A percentile compares a stretch with the other conserved stretches of the same genome.
Evolutionary conservation across 1,140 invertebrate species (phyloP).

Genomic region (Globodera rostochiensis): DNA sequence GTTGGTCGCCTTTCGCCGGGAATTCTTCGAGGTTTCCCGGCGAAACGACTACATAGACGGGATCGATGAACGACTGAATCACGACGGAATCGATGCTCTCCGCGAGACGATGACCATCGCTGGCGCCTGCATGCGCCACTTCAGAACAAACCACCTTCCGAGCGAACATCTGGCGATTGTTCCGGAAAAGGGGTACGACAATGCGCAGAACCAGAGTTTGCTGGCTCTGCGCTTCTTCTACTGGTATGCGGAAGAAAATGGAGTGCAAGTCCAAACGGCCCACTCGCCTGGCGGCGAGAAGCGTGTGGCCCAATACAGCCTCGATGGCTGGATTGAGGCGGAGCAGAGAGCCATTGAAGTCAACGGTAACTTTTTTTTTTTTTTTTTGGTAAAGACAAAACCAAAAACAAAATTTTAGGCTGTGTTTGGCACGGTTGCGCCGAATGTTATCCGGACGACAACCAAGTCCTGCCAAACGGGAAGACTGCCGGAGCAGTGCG

Average conservation of each 20-base stretch:
- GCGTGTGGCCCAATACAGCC: neutral
- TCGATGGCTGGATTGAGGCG: constrained; percentile 17
- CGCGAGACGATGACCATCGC: too few species aligned
- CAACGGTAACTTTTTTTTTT: neutral
- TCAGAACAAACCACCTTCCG: neutral
- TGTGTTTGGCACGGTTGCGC: constrained; percentile 21
- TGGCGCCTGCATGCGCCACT: too few species aligned
- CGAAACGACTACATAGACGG: too few species aligned
- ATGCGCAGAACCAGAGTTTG: neutral
- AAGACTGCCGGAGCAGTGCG: constrained; percentile 7
- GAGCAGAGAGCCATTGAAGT: constrained; percentile 1
- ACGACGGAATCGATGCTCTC: too few species aligned
- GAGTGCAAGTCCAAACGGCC: neutral
- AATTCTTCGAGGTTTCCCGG: too few species aligned
- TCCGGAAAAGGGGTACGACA: constrained; percentile 12
- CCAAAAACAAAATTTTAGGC: neutral
- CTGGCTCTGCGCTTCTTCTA: constrained; percentile 7
- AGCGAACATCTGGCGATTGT: neutral
- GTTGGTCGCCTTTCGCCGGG: too few species aligned
- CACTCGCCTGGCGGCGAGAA: constrained; percentile 4
- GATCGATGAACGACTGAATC: too few species aligned
- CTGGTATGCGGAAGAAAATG: neutral
- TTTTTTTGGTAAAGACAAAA: neutral
- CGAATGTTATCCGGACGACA: neutral
- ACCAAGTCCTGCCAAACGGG: neutral